phyloP scores from a whole-genome alignment of 1,140 invertebrate genomes.

The Oppia nitens region DNA sequence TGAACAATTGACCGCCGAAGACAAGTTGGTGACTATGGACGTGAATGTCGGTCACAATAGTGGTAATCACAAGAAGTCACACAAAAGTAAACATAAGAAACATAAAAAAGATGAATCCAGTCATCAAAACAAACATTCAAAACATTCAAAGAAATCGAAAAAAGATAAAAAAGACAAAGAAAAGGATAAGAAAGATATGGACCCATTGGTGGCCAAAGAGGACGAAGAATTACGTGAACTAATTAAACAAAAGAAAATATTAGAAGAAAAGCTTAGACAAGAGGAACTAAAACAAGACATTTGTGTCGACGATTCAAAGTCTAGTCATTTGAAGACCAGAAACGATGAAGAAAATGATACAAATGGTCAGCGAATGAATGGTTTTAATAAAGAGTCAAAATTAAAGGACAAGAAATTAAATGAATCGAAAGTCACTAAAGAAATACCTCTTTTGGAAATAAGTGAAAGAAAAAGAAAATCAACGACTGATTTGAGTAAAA shows the following conservation, averaged over 20 bases:
- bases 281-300: background rate
- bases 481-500: background rate
- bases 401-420: background rate
- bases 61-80: background rate
- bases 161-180: background rate
- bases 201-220: background rate
- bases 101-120: background rate
- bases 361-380: background rate
- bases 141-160: background rate
- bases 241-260: constrained; percentile 3
- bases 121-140: background rate
- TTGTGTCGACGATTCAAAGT: background rate
- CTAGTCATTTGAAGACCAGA: background rate
- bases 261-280: constrained; percentile 7
- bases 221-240: constrained; percentile 7
- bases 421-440: background rate
- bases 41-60: background rate
- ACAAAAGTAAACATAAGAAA: background rate
- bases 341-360: background rate
- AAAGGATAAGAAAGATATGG: background rate
- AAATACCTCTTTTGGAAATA: background rate
- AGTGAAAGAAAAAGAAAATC: background rate
- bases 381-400: background rate
- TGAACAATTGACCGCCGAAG: too few relatives aligned
- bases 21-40: too few relatives aligned